These are phyloP conservation scores for Hepsetus odoe DNA, from an alignment of 2,113 vertebrate species.

Conservation along the genomic window DNA sequence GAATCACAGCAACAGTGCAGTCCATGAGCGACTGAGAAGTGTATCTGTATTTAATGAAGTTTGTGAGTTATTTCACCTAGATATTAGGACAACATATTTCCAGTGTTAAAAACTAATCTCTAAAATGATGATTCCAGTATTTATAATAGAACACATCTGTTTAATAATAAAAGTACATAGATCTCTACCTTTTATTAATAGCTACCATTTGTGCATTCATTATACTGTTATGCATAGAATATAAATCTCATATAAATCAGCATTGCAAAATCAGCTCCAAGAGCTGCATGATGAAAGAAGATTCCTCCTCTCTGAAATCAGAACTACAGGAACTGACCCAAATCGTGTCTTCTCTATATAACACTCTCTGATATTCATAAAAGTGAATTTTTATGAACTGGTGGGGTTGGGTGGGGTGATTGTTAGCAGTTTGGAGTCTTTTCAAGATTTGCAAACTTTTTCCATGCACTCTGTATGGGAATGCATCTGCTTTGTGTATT, in stretches of 20 bases:
- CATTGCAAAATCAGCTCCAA: not conserved
- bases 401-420: not conserved
- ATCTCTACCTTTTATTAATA: not conserved
- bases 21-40: not conserved
- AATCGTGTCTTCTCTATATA: not conserved
- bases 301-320: not conserved
- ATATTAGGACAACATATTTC: not conserved
- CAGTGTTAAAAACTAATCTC: not conserved
- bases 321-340: constrained; percentile 1
- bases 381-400: not conserved
- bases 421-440: not conserved
- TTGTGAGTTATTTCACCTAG: not conserved
- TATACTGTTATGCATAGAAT: constrained; percentile 3
- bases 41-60: not conserved
- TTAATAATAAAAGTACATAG: not conserved
- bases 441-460: not conserved
- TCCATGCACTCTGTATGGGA: not conserved
- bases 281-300: not conserved
- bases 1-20: not conserved
- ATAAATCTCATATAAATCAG: not conserved
- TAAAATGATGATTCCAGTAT: not conserved
- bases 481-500: not conserved
- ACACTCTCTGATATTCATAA: not conserved
- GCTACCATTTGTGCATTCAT: not conserved
- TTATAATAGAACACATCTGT: not conserved